These are phyloP conservation scores for Empidonax alnorum DNA, from an alignment of 2,113 vertebrate genomes.

Conservation along the genomic window DNA sequence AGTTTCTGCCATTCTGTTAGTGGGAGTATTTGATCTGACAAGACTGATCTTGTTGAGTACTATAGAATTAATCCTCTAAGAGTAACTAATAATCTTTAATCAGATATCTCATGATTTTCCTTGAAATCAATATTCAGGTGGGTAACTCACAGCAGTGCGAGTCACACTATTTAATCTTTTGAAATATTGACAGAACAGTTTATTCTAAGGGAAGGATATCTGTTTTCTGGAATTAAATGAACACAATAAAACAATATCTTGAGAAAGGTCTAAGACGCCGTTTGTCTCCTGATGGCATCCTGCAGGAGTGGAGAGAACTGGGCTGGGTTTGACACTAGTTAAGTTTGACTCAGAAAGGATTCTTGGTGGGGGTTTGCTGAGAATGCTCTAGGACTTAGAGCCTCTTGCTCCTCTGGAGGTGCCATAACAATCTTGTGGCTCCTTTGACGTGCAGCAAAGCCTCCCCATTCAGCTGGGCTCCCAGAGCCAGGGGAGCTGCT, in stretches of 20 bases:
- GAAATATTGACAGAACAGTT: constrained; percentile 29
- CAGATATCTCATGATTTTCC: not conserved
- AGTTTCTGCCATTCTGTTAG: not conserved
- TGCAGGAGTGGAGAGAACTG: not conserved
- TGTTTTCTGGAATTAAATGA: constrained; percentile 7
- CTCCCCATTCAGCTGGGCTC: fast-evolving
- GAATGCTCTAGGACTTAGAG: not conserved
- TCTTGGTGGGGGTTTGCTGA: not conserved
- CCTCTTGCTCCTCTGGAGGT: not conserved
- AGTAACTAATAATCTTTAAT: constrained; percentile 30
- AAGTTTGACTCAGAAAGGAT: not conserved
- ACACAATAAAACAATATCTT: not conserved
- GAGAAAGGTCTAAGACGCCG: not conserved
- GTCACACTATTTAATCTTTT: not conserved
- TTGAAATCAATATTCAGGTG: not conserved
- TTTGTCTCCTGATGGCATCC: not conserved
- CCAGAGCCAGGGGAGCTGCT: not conserved
- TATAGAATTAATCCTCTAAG: not conserved
- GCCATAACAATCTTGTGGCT: not conserved
- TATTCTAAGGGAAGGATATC: not conserved
- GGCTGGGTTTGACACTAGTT: not conserved
- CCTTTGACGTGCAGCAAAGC: not conserved
- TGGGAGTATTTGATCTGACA: constrained; percentile 29
- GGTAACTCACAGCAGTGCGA: not conserved
- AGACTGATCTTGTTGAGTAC: not conserved